Percentiles rank a stretch among this genome's conserved stretches.
Conservation (phyloP, 2,888 invertebrate species). For the Hedya salicella region DNA sequence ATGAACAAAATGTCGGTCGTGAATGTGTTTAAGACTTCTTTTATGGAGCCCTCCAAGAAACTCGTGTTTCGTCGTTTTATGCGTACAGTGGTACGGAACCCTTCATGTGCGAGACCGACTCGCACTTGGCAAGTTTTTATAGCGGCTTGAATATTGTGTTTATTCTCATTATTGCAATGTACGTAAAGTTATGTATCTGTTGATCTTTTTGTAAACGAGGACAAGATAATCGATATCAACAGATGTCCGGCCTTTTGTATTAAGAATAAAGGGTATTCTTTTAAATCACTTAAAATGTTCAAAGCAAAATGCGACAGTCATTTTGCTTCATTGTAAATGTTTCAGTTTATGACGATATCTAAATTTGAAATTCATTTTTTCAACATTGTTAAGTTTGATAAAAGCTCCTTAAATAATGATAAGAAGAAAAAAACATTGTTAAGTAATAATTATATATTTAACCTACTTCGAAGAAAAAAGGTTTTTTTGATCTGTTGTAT, state of each 20-base stretch:
- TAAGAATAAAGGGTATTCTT: background rate
- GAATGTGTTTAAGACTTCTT: too few relatives aligned
- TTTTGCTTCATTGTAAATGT: slow-evolving; percentile 7
- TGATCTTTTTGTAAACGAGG: slow-evolving; percentile 5
- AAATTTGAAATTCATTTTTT: background rate
- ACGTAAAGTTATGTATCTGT: slow-evolving; percentile 30
- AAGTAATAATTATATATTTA: too few relatives aligned
- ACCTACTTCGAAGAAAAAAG: too few relatives aligned
- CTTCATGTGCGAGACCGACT: too few relatives aligned
- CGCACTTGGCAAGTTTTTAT: background rate
- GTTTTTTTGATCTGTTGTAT: too few relatives aligned
- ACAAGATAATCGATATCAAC: slow-evolving; percentile 6
- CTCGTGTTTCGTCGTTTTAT: too few relatives aligned
- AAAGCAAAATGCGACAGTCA: background rate
- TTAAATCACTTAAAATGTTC: background rate
- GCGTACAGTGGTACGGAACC: too few relatives aligned
- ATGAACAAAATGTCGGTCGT: too few relatives aligned
- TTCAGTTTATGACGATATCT: background rate
- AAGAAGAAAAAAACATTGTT: too few relatives aligned
- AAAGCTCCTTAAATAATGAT: too few relatives aligned
- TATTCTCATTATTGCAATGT: slow-evolving; percentile 11
- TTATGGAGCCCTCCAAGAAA: too few relatives aligned
- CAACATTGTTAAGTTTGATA: too few relatives aligned
- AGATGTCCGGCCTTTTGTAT: background rate
- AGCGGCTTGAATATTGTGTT: slow-evolving; percentile 1